These are phyloP conservation scores for Lophius americanus DNA, from an alignment of 2,797 vertebrate species.

Conservation along the genomic window DNA sequence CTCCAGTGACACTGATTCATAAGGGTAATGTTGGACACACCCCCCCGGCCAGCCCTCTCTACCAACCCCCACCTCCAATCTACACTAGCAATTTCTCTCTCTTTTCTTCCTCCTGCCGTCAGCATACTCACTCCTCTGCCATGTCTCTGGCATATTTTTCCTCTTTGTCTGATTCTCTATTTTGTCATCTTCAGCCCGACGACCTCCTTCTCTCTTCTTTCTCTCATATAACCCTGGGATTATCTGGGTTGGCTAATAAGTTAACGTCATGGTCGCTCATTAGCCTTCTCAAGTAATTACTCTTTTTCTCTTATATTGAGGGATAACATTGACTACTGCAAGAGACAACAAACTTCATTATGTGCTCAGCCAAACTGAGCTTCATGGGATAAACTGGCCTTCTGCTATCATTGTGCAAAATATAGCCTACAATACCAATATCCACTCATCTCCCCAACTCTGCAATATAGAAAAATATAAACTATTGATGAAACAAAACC, in stretches of 20 bases:
- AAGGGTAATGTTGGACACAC: constrained; percentile 72
- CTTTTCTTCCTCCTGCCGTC: constrained; percentile 29
- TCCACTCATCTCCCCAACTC: constrained; percentile 43
- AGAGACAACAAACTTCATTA: constrained; percentile 70
- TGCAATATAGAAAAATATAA: constrained; percentile 39
- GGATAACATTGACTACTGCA: constrained; percentile 64
- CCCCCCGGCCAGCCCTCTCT: constrained; percentile 55
- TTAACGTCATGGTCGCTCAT: constrained; percentile 67
- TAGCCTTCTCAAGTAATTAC: constrained; percentile 72
- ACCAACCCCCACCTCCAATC: constrained; percentile 54
- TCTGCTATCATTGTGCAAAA: constrained; percentile 38
- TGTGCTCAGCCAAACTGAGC: constrained; percentile 46
- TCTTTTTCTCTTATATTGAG: constrained; percentile 50
- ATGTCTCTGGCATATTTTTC: constrained; percentile 20
- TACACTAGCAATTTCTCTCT: constrained; percentile 21
- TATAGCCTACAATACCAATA: constrained; percentile 38
- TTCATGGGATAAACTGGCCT: constrained; percentile 27
- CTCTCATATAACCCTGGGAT: constrained; percentile 55
- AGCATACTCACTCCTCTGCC: constrained; percentile 23
- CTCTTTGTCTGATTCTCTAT: constrained; percentile 9
- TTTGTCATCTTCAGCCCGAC: constrained; percentile 12
- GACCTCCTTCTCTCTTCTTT: constrained; percentile 35
- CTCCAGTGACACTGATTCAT: constrained; percentile 82
- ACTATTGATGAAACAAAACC: constrained; percentile 17
- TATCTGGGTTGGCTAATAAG: constrained; percentile 71